phyloP scores from a whole-genome alignment of 2,888 invertebrate species.

The Volucella inflata region DNA sequence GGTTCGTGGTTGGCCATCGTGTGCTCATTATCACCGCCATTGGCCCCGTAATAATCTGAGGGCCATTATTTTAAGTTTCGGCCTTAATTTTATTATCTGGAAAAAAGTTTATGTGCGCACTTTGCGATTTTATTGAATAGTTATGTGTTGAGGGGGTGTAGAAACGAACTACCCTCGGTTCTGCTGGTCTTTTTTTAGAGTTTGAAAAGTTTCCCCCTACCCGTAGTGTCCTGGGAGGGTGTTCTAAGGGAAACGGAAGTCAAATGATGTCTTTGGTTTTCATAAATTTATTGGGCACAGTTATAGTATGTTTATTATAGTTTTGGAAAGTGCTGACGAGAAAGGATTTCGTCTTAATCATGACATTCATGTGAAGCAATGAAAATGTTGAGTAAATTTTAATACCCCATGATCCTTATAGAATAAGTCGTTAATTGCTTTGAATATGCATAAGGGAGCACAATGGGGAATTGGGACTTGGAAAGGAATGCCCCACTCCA shows the following conservation, averaged over 20 bases:
- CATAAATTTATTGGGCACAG: slow-evolving; percentile 10
- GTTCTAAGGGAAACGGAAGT: not conserved
- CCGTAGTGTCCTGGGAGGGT: too few species aligned
- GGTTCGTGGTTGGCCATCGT: not conserved
- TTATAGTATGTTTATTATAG: not conserved
- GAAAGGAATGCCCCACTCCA: too few species aligned
- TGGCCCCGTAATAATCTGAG: slow-evolving; percentile 17
- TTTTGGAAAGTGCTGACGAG: slow-evolving; percentile 5
- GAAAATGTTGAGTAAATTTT: not conserved
- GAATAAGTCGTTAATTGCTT: too few species aligned
- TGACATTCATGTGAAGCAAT: not conserved
- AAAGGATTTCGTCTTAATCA: not conserved
- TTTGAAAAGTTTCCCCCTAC: too few species aligned
- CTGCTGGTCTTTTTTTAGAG: too few species aligned
- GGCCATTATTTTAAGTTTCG: slow-evolving; percentile 42
- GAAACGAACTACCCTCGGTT: not conserved
- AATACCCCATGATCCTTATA: too few species aligned
- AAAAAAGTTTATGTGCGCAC: slow-evolving; percentile 43
- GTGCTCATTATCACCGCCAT: slow-evolving; percentile 37
- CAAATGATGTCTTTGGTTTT: not conserved
- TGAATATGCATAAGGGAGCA: too few species aligned
- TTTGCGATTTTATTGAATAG: slow-evolving; percentile 51
- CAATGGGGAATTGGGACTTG: too few species aligned
- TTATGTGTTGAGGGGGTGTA: slow-evolving; percentile 7
- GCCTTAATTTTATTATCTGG: slow-evolving; percentile 43